Evolutionary conservation across 2,113 vertebrate species (phyloP), one percentile per base, ranked within the genome.

Genomic region (Hucho hucho): DNA sequence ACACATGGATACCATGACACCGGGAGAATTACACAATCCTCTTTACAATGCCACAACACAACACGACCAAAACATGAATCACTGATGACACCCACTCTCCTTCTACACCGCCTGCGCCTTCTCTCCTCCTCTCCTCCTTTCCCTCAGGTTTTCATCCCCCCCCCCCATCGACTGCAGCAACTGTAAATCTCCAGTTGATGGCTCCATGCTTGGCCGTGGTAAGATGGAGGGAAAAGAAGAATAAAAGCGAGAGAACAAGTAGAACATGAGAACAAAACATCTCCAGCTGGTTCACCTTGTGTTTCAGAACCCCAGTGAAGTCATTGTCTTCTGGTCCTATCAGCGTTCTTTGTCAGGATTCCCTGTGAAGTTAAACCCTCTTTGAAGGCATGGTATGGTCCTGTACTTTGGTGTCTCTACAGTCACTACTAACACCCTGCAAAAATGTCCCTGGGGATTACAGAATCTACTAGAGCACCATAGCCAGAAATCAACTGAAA

Each of bases 381-480:
- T 93, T 93, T 93, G 91, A 93, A 90, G 92, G 91, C 22, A 69
- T 80, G 84, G 77, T 90, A 87, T 87, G 89, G 88, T 90, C 91
- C 89, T 86, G 87, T 89, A 90, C 87, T 90, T 86, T 90, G 84
- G 80, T 86, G 91, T 93, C 92, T 88, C 93, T 91, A 92, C 79
- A 92, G 92, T 87, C 91, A 92, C 92, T 82, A 88, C 90, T 92
- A 91, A 93, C 84, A 85, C 86, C 83, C 84, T 80, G 86, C 89
- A 93, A 93, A 93, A 93, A 93, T 93, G 91, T 83, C 85, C 82
- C 24, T 72, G 82, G 77, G 82, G 89, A 90, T 88, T 90, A 92
- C 87, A 87, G 91, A 86, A 89, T 90, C 84, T 90, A 81, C 81
- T 87, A 88, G 89, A 91, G 90, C 89, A 76, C 76, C 73, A 18